Conservation (phyloP, 1,140 invertebrate genomes). For the Triops cancriformis region DNA sequence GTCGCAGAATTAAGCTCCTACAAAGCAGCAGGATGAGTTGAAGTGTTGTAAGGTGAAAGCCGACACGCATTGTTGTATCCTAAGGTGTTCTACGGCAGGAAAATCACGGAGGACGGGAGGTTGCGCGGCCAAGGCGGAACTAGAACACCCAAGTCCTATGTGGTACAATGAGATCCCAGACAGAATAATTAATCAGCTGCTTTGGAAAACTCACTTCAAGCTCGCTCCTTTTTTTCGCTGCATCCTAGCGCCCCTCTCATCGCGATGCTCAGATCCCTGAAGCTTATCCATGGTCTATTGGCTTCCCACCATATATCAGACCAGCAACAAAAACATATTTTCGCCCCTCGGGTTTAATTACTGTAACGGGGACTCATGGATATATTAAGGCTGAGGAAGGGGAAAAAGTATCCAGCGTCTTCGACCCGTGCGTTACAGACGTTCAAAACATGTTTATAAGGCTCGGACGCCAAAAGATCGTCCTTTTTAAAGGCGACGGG, state of each 20-base stretch:
- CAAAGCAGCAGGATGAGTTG: conserved; percentile 9
- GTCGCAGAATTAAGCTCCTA: neutral
- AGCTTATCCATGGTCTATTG: neutral
- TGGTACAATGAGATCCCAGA: neutral
- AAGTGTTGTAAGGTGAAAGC: neutral
- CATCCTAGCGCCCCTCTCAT: neutral
- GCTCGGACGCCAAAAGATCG: no score
- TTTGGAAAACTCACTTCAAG: neutral
- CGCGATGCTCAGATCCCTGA: neutral
- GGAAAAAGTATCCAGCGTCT: no score
- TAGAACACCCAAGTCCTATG: neutral
- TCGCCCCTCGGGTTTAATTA: neutral
- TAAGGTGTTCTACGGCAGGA: neutral
- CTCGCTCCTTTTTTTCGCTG: neutral
- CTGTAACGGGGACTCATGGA: neutral
- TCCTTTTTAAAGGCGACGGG: no score
- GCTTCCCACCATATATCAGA: neutral
- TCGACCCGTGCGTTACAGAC: no score
- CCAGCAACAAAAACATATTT: neutral
- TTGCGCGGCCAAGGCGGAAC: neutral
- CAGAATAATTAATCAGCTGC: conserved; percentile 10
- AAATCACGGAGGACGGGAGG: neutral
- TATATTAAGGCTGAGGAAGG: no score
- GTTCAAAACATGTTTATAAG: no score
- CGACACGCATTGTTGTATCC: neutral